These are phyloP conservation scores for Drosophila fungiperda DNA, from an alignment of 2,888 invertebrate genomes.

Conservation along the genomic window DNA sequence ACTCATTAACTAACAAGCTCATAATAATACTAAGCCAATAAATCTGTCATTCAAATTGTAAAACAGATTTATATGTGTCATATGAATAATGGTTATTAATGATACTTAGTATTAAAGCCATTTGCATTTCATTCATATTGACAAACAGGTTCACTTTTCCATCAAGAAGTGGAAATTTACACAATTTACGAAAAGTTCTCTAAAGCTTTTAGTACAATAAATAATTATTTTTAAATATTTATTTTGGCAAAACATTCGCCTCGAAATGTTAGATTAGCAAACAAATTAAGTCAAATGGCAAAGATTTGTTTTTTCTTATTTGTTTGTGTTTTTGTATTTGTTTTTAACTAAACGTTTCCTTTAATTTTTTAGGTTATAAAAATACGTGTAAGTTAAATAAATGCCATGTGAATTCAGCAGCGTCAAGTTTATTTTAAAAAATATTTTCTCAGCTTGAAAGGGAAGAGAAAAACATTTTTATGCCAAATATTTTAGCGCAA, in stretches of 20 bases:
- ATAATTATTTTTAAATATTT: slow-evolving; percentile 51
- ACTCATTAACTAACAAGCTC: background rate
- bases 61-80: background rate
- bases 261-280: slow-evolving; percentile 45
- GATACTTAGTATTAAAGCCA: background rate
- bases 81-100: background rate
- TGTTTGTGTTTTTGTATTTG: slow-evolving; percentile 3
- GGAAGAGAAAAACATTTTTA: slow-evolving; percentile 40
- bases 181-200: background rate
- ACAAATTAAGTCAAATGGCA: slow-evolving; percentile 42
- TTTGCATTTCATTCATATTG: background rate
- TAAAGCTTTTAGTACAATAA: slow-evolving; percentile 35
- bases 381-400: slow-evolving; percentile 13
- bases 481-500: slow-evolving; percentile 20
- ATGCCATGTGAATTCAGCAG: slow-evolving; percentile 29
- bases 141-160: background rate
- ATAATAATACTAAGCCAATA: background rate
- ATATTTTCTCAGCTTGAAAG: slow-evolving; percentile 50
- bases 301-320: slow-evolving; percentile 34
- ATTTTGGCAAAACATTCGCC: slow-evolving; percentile 34
- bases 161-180: background rate
- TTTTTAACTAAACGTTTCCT: slow-evolving; percentile 41
- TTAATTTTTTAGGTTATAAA: slow-evolving; percentile 39
- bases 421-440: slow-evolving; percentile 14
- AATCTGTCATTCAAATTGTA: background rate